Base-by-base conservation (phyloP, 2,113 vertebrate genomes). In the Calyptomena viridis region DNA sequence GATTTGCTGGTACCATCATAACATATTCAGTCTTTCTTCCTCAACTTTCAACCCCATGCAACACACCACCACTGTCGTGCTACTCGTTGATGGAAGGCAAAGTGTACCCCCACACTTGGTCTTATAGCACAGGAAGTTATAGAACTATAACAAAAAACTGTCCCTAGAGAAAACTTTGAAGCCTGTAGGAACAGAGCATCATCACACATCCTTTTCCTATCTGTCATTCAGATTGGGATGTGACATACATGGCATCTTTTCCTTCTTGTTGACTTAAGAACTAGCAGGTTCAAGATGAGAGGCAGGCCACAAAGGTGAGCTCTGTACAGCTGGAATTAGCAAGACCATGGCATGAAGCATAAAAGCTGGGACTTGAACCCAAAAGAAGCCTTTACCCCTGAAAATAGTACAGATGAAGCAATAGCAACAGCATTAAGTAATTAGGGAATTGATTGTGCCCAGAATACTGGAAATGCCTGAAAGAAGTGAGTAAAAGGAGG, bases 21-120 rank as follows among this genome's bases (percentile, higher is more conserved):
- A 19, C 19, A 63, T 17, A 9, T 71, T 58, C 50, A 84, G 5
- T 52, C 14, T 73, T 64, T 89, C 59, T 62, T 72, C 23, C 35
- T 53, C 27, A 76, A 20, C 8, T 25, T 49, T 66, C 46, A 87
- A 19, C 3, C 3, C 4, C 62, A 31, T 0, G 0, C 6, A 28
- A n/a, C 22, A 55, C 17, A 9, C 5, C 3, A 42, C 5, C 15
- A 68, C 12, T 28, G 75, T 82, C 2, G 0, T 17, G 3, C 11
- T 49, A 5, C n/a, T 66, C 10, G 11, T 33, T 42, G 52, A n/a
- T 8, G 12, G 47, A 79, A 82, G 11, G 14, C 42, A 75, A 63
- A 72, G 10, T 9, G 11, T 21, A 24, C 19, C 15, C 20, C 18
- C 25, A 46, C 33, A 35, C 10, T 35, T 31, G 5, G 16, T 35